phyloP scores from a whole-genome alignment of 35 echinoderm and acorn worm species.

The Acanthaster planci region DNA sequence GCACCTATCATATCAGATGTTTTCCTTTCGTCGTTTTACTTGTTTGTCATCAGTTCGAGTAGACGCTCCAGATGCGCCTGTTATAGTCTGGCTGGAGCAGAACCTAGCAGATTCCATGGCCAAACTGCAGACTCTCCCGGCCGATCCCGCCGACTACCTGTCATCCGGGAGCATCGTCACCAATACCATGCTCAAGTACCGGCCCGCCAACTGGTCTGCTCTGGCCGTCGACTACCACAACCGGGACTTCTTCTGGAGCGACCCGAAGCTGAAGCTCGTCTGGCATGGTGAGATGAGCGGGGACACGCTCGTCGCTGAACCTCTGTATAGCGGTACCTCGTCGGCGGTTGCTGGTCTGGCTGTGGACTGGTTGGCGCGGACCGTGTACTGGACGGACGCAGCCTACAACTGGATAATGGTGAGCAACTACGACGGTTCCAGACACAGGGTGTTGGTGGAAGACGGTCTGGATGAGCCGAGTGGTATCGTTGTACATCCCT shows the following conservation, averaged over 20 bases:
- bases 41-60: background rate
- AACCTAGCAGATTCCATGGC: background rate
- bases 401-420: constrained; percentile 84
- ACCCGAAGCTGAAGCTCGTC: background rate
- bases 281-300: constrained; percentile 26
- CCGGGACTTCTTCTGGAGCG: constrained; percentile 67
- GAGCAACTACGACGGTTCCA: constrained; percentile 47
- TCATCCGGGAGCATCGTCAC: constrained; percentile 34
- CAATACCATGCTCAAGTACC: constrained; percentile 25
- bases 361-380: constrained; percentile 74
- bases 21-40: background rate
- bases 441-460: background rate
- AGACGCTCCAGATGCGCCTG: background rate
- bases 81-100: constrained; percentile 7
- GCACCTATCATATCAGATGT: too few relatives aligned
- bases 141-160: constrained; percentile 53
- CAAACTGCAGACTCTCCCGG: constrained; percentile 59
- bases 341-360: constrained; percentile 55
- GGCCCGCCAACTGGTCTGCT: constrained; percentile 47
- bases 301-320: background rate
- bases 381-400: constrained; percentile 72
- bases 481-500: constrained; percentile 64
- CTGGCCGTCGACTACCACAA: constrained; percentile 53
- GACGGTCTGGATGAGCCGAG: constrained; percentile 50
- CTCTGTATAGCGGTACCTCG: constrained; percentile 45